Evolutionary conservation across 1,140 invertebrate genomes (phyloP).

Genomic region (Diabrotica virgifera): DNA sequence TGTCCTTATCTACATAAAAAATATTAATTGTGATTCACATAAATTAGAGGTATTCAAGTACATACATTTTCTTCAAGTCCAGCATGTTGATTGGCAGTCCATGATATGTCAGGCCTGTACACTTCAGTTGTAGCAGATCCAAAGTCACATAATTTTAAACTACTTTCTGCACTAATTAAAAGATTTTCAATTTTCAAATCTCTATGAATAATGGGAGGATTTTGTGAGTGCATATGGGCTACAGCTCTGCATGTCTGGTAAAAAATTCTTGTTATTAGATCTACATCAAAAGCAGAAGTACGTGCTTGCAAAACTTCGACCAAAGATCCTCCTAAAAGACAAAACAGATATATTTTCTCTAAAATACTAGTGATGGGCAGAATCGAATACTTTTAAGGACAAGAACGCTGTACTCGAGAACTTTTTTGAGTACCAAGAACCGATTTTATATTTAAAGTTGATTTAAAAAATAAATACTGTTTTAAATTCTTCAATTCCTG

Average conservation of each 20-base stretch:
- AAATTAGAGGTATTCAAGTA: background rate
- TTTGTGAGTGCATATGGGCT: constrained; percentile 88
- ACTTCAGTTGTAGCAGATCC: constrained; percentile 89
- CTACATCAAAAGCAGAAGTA: constrained; percentile 62
- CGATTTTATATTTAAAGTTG: no score
- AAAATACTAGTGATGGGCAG: no score
- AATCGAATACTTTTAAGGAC: background rate
- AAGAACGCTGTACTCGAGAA: no score
- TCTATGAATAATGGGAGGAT: constrained; percentile 85
- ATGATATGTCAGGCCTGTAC: constrained; percentile 79
- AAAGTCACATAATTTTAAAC: constrained; percentile 97
- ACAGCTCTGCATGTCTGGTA: constrained; percentile 89
- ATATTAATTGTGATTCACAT: background rate
- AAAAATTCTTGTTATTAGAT: constrained; percentile 83
- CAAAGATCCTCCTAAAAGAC: constrained; percentile 66
- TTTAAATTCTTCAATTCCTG: no score
- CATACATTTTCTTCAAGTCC: constrained; percentile 91
- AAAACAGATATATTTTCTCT: background rate
- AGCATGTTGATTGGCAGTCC: constrained; percentile 88
- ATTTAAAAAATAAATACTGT: no score
- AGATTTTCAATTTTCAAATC: constrained; percentile 85
- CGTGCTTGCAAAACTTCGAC: constrained; percentile 74
- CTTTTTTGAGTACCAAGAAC: no score
- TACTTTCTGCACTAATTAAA: constrained; percentile 70
- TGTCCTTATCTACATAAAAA: no score